phyloP scores from a whole-genome alignment of 2,888 invertebrate genomes.

The Cataglyphis livida region DNA sequence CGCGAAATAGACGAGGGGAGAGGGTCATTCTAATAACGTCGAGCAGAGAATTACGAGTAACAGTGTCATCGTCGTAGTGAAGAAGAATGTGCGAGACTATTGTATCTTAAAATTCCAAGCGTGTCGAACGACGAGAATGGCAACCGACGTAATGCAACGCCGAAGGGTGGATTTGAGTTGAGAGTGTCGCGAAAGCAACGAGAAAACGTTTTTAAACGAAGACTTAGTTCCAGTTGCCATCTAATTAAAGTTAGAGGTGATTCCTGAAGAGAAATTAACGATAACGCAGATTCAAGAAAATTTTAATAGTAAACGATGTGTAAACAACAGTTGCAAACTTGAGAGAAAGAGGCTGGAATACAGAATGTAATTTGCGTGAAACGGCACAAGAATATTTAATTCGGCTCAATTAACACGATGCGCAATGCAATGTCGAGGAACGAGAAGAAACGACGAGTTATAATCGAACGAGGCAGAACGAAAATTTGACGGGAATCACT shows the following conservation, averaged over 20 bases:
- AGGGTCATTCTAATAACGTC: background rate
- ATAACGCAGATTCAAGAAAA: slow-evolving; percentile 7
- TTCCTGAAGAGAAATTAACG: background rate
- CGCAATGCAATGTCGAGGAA: background rate
- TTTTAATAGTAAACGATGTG: slow-evolving; percentile 49
- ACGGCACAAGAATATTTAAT: slow-evolving; percentile 39
- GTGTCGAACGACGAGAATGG: slow-evolving; percentile 19
- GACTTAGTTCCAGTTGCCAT: background rate
- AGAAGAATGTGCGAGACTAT: slow-evolving; percentile 11
- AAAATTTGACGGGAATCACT: slow-evolving; percentile 15
- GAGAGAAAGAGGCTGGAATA: background rate
- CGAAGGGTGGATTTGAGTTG: background rate
- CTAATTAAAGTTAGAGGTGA: slow-evolving; percentile 1
- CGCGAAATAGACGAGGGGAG: background rate
- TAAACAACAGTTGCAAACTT: slow-evolving; percentile 24
- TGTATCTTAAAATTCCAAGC: slow-evolving; percentile 44
- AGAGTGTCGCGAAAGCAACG: background rate
- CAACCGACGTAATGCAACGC: slow-evolving; percentile 13
- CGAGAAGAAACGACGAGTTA: slow-evolving; percentile 21
- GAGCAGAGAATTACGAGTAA: background rate
- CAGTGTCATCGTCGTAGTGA: slow-evolving; percentile 20
- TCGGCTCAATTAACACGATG: background rate
- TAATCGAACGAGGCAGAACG: background rate
- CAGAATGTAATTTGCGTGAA: background rate
- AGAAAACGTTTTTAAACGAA: background rate